These are phyloP conservation scores for Cephus runcator DNA, from an alignment of 2,888 invertebrate species.

Conservation along the genomic window DNA sequence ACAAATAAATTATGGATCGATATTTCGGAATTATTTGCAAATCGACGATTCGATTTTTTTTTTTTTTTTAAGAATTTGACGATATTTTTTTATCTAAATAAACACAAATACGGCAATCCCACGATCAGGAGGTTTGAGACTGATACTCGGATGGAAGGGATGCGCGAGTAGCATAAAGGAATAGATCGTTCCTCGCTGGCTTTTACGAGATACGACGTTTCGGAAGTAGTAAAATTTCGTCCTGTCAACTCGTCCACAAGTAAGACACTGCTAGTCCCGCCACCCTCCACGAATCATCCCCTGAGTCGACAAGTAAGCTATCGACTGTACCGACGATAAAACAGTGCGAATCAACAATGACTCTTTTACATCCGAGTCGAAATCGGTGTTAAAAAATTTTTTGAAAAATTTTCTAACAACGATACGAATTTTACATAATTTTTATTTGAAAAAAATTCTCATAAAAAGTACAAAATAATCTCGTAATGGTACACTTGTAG, in stretches of 20 bases:
- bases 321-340: neutral
- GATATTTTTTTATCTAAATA: neutral
- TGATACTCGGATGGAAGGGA: neutral
- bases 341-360: neutral
- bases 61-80: neutral
- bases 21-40: too few relatives aligned
- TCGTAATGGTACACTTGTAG: neutral
- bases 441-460: too few relatives aligned
- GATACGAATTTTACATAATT: too few relatives aligned
- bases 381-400: neutral
- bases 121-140: neutral
- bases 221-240: slow-evolving; percentile 53
- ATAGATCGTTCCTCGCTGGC: slow-evolving; percentile 1
- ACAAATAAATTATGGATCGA: neutral
- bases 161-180: slow-evolving; percentile 4
- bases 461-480: neutral
- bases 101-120: neutral
- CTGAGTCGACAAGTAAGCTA: neutral
- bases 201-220: slow-evolving; percentile 52
- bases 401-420: neutral
- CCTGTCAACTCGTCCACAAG: slow-evolving; percentile 41
- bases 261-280: neutral
- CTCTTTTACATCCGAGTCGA: too few relatives aligned
- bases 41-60: neutral
- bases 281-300: neutral